A percentile compares a stretch with the other conserved stretches of the same genome.
Evolutionary conservation across 1,140 invertebrate genomes (phyloP).

Genomic region (Brachystomella parvula): DNA sequence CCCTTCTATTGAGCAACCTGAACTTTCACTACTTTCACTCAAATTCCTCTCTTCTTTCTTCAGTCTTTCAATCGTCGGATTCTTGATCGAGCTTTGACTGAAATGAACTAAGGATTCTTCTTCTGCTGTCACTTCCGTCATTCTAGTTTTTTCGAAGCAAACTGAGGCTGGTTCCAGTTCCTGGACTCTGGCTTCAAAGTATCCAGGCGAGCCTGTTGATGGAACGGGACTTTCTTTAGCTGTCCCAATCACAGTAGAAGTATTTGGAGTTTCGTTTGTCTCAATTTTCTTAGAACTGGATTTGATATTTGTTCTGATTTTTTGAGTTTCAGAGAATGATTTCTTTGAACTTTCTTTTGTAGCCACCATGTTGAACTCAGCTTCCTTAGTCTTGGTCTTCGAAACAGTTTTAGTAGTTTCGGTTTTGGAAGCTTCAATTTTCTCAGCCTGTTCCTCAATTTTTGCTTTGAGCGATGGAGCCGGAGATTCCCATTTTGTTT

Average conservation of each 20-base stretch:
- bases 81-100: too few relatives aligned
- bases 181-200: too few relatives aligned
- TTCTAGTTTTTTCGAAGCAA: too few relatives aligned
- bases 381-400: too few relatives aligned
- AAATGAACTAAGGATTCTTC: not conserved
- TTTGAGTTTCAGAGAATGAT: not conserved
- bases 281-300: not conserved
- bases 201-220: too few relatives aligned
- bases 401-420: too few relatives aligned
- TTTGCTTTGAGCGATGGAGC: not conserved
- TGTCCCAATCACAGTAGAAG: not conserved
- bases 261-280: not conserved
- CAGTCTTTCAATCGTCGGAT: not conserved
- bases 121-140: not conserved
- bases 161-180: too few relatives aligned
- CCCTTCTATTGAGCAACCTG: conserved; percentile 31
- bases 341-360: not conserved
- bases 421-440: too few relatives aligned
- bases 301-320: not conserved
- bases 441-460: too few relatives aligned
- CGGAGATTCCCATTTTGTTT: not conserved
- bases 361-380: too few relatives aligned
- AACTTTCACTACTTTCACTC: conserved; percentile 29
- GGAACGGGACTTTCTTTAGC: too few relatives aligned
- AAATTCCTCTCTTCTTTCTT: conserved; percentile 4